Evolutionary conservation across 2,888 invertebrate genomes (phyloP).

Genomic region (Podotricha telesiphe): DNA sequence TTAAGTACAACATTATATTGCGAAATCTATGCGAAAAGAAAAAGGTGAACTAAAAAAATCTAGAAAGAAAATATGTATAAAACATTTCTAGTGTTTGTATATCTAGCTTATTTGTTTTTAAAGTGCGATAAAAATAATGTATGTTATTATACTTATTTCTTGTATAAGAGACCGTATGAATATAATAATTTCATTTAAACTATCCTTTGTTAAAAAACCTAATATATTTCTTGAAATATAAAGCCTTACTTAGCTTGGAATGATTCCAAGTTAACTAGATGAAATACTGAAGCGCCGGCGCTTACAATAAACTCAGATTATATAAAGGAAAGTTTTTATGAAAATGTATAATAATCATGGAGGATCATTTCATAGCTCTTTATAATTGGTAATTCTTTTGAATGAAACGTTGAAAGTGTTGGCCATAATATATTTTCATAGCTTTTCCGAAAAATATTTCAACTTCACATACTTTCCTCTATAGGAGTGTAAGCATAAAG

Average conservation of each 20-base stretch:
- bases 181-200: background rate
- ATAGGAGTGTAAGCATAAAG: too few relatives aligned
- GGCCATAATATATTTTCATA: background rate
- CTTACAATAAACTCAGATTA: conserved; percentile 41
- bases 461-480: too few relatives aligned
- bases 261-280: conserved; percentile 40
- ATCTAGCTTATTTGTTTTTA: too few relatives aligned
- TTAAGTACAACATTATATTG: too few relatives aligned
- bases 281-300: conserved; percentile 36
- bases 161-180: too few relatives aligned
- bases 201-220: conserved; percentile 32
- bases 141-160: too few relatives aligned
- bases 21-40: too few relatives aligned
- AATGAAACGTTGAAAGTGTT: background rate
- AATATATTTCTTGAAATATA: conserved; percentile 43
- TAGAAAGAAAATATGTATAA: too few relatives aligned
- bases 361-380: background rate
- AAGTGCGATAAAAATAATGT: too few relatives aligned
- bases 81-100: too few relatives aligned
- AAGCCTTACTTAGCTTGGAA: conserved; percentile 40
- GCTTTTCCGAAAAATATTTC: background rate
- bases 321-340: conserved; percentile 41
- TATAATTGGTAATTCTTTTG: conserved; percentile 2
- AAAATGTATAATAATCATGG: conserved; percentile 35
- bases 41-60: too few relatives aligned